Evolutionary conservation across 1,140 invertebrate genomes (phyloP), one percentile per base, ranked within the genome.

Genomic region (Drosophila tsacasi): DNA sequence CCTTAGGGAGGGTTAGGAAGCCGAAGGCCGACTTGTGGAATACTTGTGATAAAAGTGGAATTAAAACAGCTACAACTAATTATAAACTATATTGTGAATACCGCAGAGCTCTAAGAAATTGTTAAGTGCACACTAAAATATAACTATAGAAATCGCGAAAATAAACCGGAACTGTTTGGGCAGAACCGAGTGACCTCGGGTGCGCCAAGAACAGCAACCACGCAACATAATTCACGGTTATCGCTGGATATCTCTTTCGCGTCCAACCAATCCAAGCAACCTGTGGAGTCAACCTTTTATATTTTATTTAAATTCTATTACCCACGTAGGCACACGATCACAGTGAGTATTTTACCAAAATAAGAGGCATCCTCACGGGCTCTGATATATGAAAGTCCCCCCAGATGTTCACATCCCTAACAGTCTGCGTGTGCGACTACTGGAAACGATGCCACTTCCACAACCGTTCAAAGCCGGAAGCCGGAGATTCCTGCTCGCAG

Each of bases 351-450:
- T n/a, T 39, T n/a, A 7, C 13, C 13, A 2, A 8, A 8, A 19
- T 15, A 25, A 25, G 7, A 13, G 35, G 19, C 30, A 55, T 23
- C 13, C 30, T 35, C 9, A 6, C 52, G 23, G 10, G 10, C n/a
- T 19, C 27, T 19, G n/a, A 37, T 25, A 39, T 39, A 39, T n/a
- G 0, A 8, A 39, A n/a, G 1, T 25, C 4, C 13, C 3, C 12
- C 1, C 19, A 39, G 46, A 73, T 73, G 71, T 60, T 67, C 12
- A 42, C 15, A 23, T 39, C 72, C 52, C 15, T 91, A 25, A 60
- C 57, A 5, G 46, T 91, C 9, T 91, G 87, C 47, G 66, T 91
- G 9, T 68, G 52, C 63, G 86, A 91, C 46, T 91, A 91, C 40
- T 91, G 83, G 86, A 72, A 73, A 54, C 62, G 57, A 15, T 59